These are phyloP conservation scores for Agonopterix subpropinquella DNA, from an alignment of 2,888 invertebrate species.

Conservation along the genomic window DNA sequence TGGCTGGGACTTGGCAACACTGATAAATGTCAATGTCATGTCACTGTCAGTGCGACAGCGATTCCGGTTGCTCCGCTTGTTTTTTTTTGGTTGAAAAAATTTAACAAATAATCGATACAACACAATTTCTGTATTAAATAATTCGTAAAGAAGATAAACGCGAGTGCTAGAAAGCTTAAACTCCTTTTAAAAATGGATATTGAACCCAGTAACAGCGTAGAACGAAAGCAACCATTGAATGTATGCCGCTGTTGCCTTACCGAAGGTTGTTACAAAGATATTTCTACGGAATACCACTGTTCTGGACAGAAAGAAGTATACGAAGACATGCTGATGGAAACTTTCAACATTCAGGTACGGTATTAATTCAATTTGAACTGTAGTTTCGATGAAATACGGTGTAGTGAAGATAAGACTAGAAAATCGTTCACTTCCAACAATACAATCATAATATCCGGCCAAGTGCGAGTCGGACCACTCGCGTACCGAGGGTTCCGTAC, in stretches of 20 bases:
- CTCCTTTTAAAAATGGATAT: not conserved
- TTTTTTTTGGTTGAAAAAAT: not conserved
- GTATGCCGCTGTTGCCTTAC: conserved; percentile 41
- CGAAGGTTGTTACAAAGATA: conserved; percentile 23
- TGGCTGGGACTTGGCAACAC: no score
- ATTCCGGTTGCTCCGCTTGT: not conserved
- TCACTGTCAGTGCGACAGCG: not conserved
- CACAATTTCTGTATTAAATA: not conserved
- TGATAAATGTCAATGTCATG: not conserved
- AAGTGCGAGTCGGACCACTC: no score
- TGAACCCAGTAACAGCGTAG: not conserved
- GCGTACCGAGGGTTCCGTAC: no score
- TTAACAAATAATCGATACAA: not conserved
- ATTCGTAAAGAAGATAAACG: not conserved
- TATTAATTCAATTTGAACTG: not conserved
- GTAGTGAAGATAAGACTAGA: not conserved
- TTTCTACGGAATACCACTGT: conserved; percentile 24
- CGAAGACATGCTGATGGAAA: conserved; percentile 31
- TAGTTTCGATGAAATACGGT: not conserved
- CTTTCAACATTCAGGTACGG: conserved; percentile 39
- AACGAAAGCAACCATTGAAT: not conserved
- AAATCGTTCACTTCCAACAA: not conserved
- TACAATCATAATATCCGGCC: no score
- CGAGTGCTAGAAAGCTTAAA: no score
- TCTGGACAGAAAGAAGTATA: conserved; percentile 29